A percentile compares a stretch with the other conserved stretches of the same genome.
phyloP scores from a whole-genome alignment of 1,140 invertebrate genomes.

The Tetragonula clypearis region DNA sequence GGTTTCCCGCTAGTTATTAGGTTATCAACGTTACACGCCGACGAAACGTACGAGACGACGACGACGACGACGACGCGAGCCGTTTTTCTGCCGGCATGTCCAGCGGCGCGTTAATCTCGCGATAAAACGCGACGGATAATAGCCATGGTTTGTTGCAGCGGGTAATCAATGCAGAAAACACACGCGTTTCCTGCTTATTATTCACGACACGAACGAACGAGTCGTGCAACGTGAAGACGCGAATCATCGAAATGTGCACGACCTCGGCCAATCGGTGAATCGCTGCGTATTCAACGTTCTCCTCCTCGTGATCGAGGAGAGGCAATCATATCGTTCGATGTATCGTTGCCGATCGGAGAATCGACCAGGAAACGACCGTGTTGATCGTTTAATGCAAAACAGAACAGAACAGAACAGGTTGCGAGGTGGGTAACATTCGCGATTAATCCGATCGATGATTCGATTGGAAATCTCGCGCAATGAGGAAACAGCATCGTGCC shows the following conservation, averaged over 20 bases:
- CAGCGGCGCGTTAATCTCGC: constrained; percentile 17
- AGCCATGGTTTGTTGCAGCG: background rate
- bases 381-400: background rate
- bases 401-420: background rate
- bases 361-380: background rate
- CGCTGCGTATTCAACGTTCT: background rate
- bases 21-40: constrained; percentile 5
- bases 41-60: background rate
- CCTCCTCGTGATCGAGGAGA: background rate
- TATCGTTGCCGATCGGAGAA: too few species aligned
- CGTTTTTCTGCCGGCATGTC: background rate
- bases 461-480: background rate
- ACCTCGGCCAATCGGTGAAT: background rate
- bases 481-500: too few species aligned
- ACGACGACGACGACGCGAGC: background rate
- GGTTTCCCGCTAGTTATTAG: background rate
- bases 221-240: background rate
- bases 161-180: constrained; percentile 13
- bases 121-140: constrained; percentile 21
- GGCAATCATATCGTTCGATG: background rate
- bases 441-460: background rate
- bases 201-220: background rate
- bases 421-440: background rate
- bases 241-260: background rate
- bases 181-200: background rate